Conservation (phyloP, 2,797 vertebrate species). For the Tapirus indicus region DNA sequence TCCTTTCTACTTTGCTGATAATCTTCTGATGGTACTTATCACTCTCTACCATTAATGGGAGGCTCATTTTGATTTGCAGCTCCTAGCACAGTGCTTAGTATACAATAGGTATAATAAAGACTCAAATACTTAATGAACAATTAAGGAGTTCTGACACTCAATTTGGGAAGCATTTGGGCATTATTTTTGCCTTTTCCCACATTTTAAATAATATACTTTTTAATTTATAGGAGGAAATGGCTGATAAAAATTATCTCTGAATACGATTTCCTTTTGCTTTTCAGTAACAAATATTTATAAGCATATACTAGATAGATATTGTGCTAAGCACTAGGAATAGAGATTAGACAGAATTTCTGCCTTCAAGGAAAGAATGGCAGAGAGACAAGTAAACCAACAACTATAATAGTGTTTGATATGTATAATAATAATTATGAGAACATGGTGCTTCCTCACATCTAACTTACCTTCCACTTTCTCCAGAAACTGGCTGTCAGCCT, state of each 20-base stretch:
- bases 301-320: not conserved
- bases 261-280: not conserved
- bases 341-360: not conserved
- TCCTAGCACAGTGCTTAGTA: not conserved
- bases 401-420: fast-evolving
- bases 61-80: not conserved
- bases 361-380: not conserved
- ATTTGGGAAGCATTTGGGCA: not conserved
- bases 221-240: not conserved
- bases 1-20: not conserved
- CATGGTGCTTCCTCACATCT: not conserved
- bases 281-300: not conserved
- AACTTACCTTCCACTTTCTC: not conserved
- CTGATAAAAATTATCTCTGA: not conserved
- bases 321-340: not conserved
- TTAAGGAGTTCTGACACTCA: not conserved
- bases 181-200: not conserved
- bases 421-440: not conserved
- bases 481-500: not conserved
- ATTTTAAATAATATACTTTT: not conserved
- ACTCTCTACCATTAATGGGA: not conserved
- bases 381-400: not conserved
- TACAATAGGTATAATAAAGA: not conserved
- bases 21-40: not conserved
- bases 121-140: not conserved